Evolutionary conservation across 2,888 invertebrate species (phyloP), one percentile per base, ranked within the genome.

Genomic region (Opisthograptis luteolata): DNA sequence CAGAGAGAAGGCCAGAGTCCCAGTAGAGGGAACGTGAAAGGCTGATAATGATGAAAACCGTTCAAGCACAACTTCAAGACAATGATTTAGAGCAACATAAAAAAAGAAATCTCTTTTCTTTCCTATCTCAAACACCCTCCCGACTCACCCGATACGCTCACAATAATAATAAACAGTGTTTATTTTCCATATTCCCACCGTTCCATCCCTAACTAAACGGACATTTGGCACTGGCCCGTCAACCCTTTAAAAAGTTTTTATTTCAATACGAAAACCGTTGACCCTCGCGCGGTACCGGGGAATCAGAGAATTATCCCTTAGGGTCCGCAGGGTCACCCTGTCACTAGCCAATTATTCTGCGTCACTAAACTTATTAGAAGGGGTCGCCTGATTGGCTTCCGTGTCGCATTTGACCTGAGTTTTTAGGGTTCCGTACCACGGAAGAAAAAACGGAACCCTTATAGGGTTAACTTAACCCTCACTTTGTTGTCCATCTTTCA

Each of bases 311-410:
- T 43, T 32, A 37, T 45, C 59, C 60, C 57, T 49, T 28, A 44
- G 62, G 62, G 60, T 53, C 58, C 57, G 47, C 52, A 58, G 56
- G 58, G 54, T 54, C 47, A 36, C 41, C 45, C 57, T 50, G 61
- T 61, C 65, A 59, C 61, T 61, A 57, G 56, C 64, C 65, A 62
- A 62, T 65, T 67, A 67, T 61, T 58, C 58, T 62, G 67, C 65
- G 64, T 63, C 67, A 66, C 60, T 68, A 58, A 59, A 55, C 67
- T 60, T 62, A 64, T 64, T 68, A 68, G 57, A 60, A 63, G 62
- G 67, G 62, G 58, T 50, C 44, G 34, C 49, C 56, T 66, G 65
- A 65, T 65, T 65, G 65, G 62, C 65, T 63, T 58, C 65, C 61
- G 54, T 48, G 54, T 59, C 60, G 48, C 51, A 55, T 59, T 57